Percentiles rank a stretch among this genome's conserved stretches.
Evolutionary conservation across 2,797 vertebrate species (phyloP).

Genomic region (Pampus argenteus): DNA sequence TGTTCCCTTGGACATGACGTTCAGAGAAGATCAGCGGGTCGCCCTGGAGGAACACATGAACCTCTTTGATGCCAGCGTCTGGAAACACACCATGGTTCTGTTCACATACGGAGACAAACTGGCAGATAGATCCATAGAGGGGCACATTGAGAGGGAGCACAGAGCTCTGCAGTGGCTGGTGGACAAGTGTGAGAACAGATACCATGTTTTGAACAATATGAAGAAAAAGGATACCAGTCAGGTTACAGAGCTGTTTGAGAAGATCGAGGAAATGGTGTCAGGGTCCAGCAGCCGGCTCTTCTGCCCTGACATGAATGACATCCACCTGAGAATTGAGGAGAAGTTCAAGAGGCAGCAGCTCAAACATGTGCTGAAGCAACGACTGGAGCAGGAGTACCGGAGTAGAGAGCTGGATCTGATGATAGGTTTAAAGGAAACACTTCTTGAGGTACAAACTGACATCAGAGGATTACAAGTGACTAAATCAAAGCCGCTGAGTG

Average conservation of each 20-base stretch:
- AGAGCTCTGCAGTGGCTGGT: slow-evolving; percentile 47
- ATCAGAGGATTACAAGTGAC: neutral
- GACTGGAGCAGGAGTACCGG: slow-evolving; percentile 27
- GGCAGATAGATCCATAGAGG: slow-evolving; percentile 53
- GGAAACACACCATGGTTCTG: slow-evolving; percentile 67
- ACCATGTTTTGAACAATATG: slow-evolving; percentile 59
- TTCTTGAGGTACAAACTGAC: slow-evolving; percentile 39
- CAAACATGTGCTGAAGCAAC: slow-evolving; percentile 40
- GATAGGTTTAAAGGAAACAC: slow-evolving; percentile 36
- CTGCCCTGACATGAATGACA: slow-evolving; percentile 19
- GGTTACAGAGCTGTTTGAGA: slow-evolving; percentile 58
- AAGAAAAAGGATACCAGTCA: slow-evolving; percentile 43
- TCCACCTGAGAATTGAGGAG: slow-evolving; percentile 41
- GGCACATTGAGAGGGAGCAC: slow-evolving; percentile 65
- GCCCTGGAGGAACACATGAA: slow-evolving; percentile 49
- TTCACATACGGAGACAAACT: slow-evolving; percentile 65
- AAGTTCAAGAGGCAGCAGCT: slow-evolving; percentile 34
- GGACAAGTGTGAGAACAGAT: slow-evolving; percentile 66
- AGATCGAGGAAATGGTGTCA: slow-evolving; percentile 66
- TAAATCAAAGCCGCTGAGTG: slow-evolving; percentile 35
- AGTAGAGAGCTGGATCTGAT: slow-evolving; percentile 51
- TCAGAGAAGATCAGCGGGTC: slow-evolving; percentile 32
- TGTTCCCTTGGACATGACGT: slow-evolving; percentile 48
- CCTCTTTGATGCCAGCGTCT: slow-evolving; percentile 52
- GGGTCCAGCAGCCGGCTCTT: slow-evolving; percentile 43